Evolutionary conservation across 2,113 vertebrate genomes (phyloP).

Genomic region (Oncorhynchus mykiss): DNA sequence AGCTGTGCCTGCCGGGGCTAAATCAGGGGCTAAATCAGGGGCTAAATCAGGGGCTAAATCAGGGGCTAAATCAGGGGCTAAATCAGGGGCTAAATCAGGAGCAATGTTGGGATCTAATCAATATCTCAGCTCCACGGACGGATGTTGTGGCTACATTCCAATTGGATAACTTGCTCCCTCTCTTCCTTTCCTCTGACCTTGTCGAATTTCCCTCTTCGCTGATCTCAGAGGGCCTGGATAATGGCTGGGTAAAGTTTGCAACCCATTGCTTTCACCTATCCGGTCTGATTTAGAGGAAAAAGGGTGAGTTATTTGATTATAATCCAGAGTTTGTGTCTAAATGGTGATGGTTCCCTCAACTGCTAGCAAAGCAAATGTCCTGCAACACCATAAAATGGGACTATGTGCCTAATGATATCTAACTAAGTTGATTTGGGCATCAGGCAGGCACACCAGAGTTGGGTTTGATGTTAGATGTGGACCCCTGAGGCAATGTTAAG

Average conservation of each 20-base stretch:
- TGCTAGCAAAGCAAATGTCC: background rate
- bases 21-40: background rate
- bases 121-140: background rate
- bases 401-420: background rate
- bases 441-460: background rate
- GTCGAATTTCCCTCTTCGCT: background rate
- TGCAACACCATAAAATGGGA: background rate
- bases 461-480: background rate
- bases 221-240: background rate
- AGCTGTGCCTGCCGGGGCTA: background rate
- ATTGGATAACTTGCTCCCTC: background rate
- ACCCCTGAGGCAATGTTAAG: background rate
- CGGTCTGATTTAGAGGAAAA: background rate
- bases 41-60: slow-evolving; percentile 1
- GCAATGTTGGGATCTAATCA: background rate
- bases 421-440: background rate
- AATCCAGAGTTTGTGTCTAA: background rate
- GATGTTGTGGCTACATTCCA: background rate
- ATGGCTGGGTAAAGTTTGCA: background rate
- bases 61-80: background rate
- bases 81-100: background rate
- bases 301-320: background rate
- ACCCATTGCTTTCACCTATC: background rate
- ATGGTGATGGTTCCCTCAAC: background rate
- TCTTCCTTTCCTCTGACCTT: background rate